Evolutionary conservation across 2,113 vertebrate genomes (phyloP).

Genomic region (Grallaria varia): DNA sequence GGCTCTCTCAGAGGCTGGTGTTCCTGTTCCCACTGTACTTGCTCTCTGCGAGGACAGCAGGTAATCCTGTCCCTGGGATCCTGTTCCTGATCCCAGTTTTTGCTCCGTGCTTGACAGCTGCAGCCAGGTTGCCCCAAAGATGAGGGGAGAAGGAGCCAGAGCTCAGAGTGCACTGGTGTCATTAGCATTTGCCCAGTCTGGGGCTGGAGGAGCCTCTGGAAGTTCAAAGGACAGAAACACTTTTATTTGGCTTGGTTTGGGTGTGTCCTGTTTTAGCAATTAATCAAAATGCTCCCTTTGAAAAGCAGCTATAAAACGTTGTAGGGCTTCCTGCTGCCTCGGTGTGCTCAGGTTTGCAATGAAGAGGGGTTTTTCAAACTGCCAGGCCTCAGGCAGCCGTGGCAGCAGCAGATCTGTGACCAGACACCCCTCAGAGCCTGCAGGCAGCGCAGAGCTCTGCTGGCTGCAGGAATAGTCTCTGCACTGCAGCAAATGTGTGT

Average conservation of each 20-base stretch:
- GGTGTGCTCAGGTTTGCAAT: background rate
- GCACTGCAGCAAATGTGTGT: background rate
- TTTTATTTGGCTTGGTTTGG: background rate
- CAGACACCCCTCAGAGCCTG: background rate
- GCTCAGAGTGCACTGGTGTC: background rate
- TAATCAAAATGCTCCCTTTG: background rate
- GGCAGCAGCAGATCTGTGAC: background rate
- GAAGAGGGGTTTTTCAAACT: background rate
- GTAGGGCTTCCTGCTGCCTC: background rate
- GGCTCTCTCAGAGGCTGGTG: constrained; percentile 68
- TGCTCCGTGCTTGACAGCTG: background rate
- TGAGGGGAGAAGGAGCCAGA: background rate
- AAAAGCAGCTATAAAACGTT: background rate
- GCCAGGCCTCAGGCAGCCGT: background rate
- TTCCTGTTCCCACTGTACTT: constrained; percentile 79
- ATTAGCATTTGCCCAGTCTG: background rate
- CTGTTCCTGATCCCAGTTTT: background rate
- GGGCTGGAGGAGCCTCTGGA: background rate
- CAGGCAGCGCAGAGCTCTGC: background rate
- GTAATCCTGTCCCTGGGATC: constrained; percentile 57
- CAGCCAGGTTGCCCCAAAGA: background rate
- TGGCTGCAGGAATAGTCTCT: background rate
- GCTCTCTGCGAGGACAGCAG: constrained; percentile 77
- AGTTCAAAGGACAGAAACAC: background rate
- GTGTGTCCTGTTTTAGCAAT: background rate